Base-by-base conservation (phyloP, 2,113 vertebrate genomes). In the Colaptes auratus region DNA sequence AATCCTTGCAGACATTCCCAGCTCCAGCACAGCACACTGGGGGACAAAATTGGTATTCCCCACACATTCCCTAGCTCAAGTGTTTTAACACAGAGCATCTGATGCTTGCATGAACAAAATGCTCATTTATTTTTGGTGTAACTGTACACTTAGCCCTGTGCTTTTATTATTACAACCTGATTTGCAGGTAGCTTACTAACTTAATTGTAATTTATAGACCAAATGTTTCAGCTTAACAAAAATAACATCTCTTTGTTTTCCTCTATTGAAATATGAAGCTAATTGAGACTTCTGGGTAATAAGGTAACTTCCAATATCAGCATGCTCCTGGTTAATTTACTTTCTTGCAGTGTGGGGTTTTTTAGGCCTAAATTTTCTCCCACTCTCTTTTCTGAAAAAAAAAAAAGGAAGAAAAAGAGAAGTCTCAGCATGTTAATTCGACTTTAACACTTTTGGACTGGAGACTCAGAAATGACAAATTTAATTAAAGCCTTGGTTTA, bases 401-500 rank as follows among this genome's bases (percentile, higher is more conserved):
- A 20, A 46, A 89, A 86, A 76, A 55, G 8, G 16, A n/a, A n/a
- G n/a, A n/a, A n/a, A n/a, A n/a, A n/a, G 61, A 35, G 33, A 89
- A 93, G 17, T 74, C 76, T 83, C 90, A 88, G 69, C 56, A 48
- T 33, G 50, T 42, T 59, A 77, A 85, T 93, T 85, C 55, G 81
- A 13, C 48, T 77, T 63, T 63, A 91, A 83, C 14, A 9, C 27
- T 93, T 87, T 64, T 5, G 6, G 52, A 75, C 69, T 95, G 64
- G 42, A 89, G 31, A 66, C 19, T 78, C 69, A 75, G 66, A 94
- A 91, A 93, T 86, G 27, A 88, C 39, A 89, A 88, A 75, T 46
- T 17, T 83, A 94, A 81, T 95, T 96, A 96, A 96, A 92, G 27
- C 18, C 90, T 87, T 91, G 24, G 33, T 92, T 96, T 83, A 93